Evolutionary conservation across 2,888 invertebrate genomes (phyloP).

Genomic region (Himalopsyche anomala): DNA sequence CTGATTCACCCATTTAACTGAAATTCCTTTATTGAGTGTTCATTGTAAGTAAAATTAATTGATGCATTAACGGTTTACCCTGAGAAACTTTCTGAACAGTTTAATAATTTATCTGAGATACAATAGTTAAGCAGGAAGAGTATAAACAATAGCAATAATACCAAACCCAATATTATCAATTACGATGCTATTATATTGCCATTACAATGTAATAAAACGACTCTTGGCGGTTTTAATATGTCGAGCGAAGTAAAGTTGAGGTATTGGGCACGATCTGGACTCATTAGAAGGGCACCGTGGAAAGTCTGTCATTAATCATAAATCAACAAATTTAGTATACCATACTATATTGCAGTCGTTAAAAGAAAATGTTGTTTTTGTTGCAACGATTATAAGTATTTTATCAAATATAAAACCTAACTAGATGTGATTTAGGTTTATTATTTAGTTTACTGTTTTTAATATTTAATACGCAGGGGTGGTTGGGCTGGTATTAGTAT

Average conservation of each 20-base stretch:
- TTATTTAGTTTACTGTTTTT: too few species aligned
- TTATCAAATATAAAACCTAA: too few species aligned
- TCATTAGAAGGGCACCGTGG: background rate
- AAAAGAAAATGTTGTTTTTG: background rate
- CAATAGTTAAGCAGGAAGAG: conserved; percentile 16
- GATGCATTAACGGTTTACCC: conserved; percentile 10
- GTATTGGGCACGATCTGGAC: background rate
- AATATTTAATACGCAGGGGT: too few species aligned
- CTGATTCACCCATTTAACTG: background rate
- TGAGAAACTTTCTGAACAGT: conserved; percentile 11
- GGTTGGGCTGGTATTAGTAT: too few species aligned
- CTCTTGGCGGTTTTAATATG: too few species aligned
- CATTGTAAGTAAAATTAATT: conserved; percentile 29
- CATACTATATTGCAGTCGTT: background rate
- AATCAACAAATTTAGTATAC: background rate
- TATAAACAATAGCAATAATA: conserved; percentile 12
- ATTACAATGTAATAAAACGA: conserved; percentile 26
- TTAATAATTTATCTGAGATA: conserved; percentile 8
- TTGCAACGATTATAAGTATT: background rate
- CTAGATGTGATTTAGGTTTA: too few species aligned
- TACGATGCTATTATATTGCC: background rate
- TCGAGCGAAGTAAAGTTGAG: background rate
- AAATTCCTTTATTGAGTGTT: conserved; percentile 27
- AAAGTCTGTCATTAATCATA: conserved; percentile 8
- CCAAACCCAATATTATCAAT: background rate